Base-by-base conservation (phyloP, 1,140 invertebrate genomes). In the Drosophila carrolli region DNA sequence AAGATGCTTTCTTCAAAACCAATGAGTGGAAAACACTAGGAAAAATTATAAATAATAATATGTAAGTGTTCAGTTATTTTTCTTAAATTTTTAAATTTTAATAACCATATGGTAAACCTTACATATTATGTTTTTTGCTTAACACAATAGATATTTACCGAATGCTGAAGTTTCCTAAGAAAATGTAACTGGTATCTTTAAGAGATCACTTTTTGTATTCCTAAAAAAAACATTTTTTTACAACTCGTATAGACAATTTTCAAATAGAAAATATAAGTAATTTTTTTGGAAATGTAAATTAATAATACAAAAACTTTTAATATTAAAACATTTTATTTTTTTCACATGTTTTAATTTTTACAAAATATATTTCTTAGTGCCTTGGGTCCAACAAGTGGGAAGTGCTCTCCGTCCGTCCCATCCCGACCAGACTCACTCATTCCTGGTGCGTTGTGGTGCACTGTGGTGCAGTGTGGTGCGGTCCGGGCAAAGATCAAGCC, bases 401-500 rank as follows among this genome's bases (percentile, higher is more conserved):
- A 86, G 88, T 89, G 67, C 63, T 72, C 55, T 44, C 46, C 53
- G 57, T 71, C 72, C 61, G 60, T 38, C 57, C 27, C 29, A 37
- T 16, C 37, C 14, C 38, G 35, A 32, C 48, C 62, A 54, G 44
- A 2, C 44, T 61, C 16, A 29, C 44, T 11, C 60, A 58, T 27
- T 41, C 16, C 55, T 32, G 56, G 40, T 60, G 38, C 59, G 16
- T 23, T 50, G 59, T 51, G 57, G 62, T 66, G 56, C 13, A 6
- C 13, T 7, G 19, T 60, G 65, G 63, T 65, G 60, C 59, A 16
- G 44, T 40, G 35, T 29, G 44, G 29, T 41, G 27, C 47, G 41
- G 35, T 44, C 27, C 59, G 78, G 74, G 62, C 84, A 83, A 89
- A 89, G 84, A 89, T 89, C 84, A 89, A 84, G 84, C 84, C 76